A percentile compares a stretch with the other conserved stretches of the same genome.
Evolutionary conservation across 2,113 vertebrate genomes (phyloP).

Genomic region (Lanius collurio): DNA sequence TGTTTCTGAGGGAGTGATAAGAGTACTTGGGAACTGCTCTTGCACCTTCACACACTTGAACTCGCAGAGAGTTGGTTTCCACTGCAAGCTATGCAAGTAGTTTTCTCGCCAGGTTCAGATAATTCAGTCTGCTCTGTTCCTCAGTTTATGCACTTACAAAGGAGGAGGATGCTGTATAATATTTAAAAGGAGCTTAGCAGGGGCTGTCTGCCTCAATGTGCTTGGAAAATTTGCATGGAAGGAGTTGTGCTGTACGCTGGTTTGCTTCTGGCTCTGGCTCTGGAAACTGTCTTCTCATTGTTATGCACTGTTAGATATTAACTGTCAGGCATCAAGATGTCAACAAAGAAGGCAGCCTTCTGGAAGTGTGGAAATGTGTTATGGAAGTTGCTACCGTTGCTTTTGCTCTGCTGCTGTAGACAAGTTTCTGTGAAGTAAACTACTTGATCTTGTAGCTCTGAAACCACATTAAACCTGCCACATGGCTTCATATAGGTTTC

Average conservation of each 20-base stretch:
- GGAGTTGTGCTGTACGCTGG: neutral
- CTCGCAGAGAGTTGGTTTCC: neutral
- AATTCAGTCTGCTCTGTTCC: neutral
- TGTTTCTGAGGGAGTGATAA: neutral
- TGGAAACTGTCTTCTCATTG: neutral
- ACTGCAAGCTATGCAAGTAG: neutral
- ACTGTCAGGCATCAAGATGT: neutral
- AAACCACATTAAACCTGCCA: neutral
- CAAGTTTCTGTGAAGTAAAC: neutral
- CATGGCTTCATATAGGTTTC: neutral
- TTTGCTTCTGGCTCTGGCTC: neutral
- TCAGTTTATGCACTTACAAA: neutral
- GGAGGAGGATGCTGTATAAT: neutral
- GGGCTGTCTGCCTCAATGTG: neutral
- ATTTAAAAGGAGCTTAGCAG: neutral
- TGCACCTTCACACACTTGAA: neutral
- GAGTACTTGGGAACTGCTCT: rapidly evolving
- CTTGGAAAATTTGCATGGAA: neutral
- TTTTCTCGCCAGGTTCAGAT: neutral
- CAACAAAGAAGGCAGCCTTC: neutral
- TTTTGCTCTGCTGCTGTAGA: neutral
- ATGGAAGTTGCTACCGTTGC: neutral
- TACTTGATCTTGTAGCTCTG: neutral
- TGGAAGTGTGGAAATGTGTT: neutral
- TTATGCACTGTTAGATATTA: neutral